Conservation (phyloP, 2,113 vertebrate genomes). For the Centropristis striata region DNA sequence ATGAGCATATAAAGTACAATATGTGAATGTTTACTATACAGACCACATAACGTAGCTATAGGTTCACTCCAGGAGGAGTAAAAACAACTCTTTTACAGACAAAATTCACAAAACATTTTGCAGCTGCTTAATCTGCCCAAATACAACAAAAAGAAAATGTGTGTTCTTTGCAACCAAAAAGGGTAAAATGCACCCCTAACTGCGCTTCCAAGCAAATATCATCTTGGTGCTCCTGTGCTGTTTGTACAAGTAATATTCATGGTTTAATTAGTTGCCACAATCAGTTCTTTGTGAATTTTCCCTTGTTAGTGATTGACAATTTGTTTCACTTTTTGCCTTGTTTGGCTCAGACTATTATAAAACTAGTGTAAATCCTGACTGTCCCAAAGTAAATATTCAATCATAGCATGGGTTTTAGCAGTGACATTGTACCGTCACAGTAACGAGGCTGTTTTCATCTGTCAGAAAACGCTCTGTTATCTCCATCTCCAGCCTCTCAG, state of each 20-base stretch:
- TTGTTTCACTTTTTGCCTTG: neutral
- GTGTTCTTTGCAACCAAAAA: too few relatives aligned
- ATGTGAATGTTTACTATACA: neutral
- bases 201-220: too few relatives aligned
- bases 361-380: neutral
- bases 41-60: neutral
- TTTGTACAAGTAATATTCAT: too few relatives aligned
- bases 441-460: conserved; percentile 82
- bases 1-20: neutral
- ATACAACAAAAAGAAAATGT: too few relatives aligned
- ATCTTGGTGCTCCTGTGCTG: too few relatives aligned
- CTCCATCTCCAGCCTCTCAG: conserved; percentile 87
- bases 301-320: too few relatives aligned
- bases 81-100: too few relatives aligned
- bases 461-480: conserved; percentile 87
- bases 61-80: neutral
- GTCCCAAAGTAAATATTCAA: neutral
- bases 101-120: too few relatives aligned
- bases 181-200: too few relatives aligned
- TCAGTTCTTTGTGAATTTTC: too few relatives aligned
- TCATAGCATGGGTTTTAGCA: neutral
- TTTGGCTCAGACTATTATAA: neutral
- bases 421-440: conserved; percentile 79
- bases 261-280: too few relatives aligned
- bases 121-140: too few relatives aligned